Evolutionary conservation across 2,888 invertebrate species (phyloP), one percentile per base, ranked within the genome.

Genomic region (Eupithecia vulgata): DNA sequence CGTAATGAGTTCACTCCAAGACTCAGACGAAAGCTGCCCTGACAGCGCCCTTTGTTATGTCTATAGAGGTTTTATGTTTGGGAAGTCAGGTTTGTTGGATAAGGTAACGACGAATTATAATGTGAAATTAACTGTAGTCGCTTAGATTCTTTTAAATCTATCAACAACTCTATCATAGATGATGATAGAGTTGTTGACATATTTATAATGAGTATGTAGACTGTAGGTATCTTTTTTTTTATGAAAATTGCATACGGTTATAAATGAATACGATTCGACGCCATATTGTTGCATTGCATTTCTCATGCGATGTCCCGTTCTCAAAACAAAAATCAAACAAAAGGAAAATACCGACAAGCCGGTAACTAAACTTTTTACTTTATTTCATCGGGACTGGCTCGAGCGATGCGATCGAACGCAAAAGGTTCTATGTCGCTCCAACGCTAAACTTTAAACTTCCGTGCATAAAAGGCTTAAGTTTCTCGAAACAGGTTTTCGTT

Each of bases 351-450:
- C 92, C 90, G 92, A 91, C 92, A 91, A 93, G 91, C 93, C 92
- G 93, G 93, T 93, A 92, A 91, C 91, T 90, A 90, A 92, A 93
- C 86, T 92, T 94, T 94, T 94, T 94, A 91, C 89, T 92, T 93
- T 92, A 92, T 93, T 93, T 92, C 87, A 88, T 85, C 82, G 85
- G 81, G 84, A 86, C 87, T 85, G 86, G 84, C 81, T 80, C 81
- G 80, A 81, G 77, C 76, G 69, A 75, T 78, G 79, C 83, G 81
- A 72, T 70, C 73, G 70, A 75, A 81, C 78, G 79, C 85, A 85
- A 88, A 93, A 93, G 87, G 92, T 88, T 83, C 83, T 93, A 94
- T 89, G 90, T 92, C 87, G 79, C 87, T 82, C 82, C 84, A 81
- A 85, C 82, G 86, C 86, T 88, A 85, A 88, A 92, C 92, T 91